Evolutionary conservation across 2,888 invertebrate species (phyloP).

Genomic region (Eupithecia subfuscata): DNA sequence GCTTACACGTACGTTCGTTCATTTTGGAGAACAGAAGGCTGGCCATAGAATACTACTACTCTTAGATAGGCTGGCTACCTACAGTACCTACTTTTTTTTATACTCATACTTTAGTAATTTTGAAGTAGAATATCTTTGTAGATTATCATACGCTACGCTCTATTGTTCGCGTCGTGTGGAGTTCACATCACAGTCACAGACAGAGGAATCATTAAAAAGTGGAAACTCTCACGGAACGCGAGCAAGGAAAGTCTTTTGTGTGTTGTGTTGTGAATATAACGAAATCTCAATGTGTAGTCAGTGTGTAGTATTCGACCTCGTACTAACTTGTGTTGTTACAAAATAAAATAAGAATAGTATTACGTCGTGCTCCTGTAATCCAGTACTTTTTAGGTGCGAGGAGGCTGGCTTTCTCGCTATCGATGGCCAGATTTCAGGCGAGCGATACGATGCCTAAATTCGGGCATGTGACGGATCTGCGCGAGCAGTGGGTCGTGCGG

Average conservation of each 20-base stretch:
- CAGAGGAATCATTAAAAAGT: slow-evolving; percentile 69
- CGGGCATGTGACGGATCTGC: slow-evolving; percentile 77
- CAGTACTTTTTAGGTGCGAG: slow-evolving; percentile 46
- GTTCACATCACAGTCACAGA: slow-evolving; percentile 55
- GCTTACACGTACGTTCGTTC: too few species aligned
- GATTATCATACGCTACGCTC: slow-evolving; percentile 67
- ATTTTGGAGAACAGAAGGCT: too few species aligned
- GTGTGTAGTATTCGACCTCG: background rate
- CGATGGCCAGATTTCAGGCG: slow-evolving; percentile 73
- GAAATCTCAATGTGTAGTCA: slow-evolving; percentile 29
- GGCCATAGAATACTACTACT: too few species aligned
- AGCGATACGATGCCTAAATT: slow-evolving; percentile 80
- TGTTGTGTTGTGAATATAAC: slow-evolving; percentile 48
- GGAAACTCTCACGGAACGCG: slow-evolving; percentile 69
- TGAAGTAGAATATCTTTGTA: slow-evolving; percentile 70
- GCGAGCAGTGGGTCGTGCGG: slow-evolving; percentile 80
- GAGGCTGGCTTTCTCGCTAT: slow-evolving; percentile 52
- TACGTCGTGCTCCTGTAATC: slow-evolving; percentile 34
- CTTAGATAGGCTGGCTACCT: too few species aligned
- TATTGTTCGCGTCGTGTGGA: slow-evolving; percentile 64
- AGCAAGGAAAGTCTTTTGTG: slow-evolving; percentile 74
- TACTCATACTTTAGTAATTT: too few species aligned
- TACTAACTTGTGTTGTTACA: slow-evolving; percentile 47
- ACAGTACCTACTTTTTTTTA: too few species aligned
- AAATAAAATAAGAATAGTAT: slow-evolving; percentile 14